Percentiles rank a stretch among this genome's conserved stretches.
phyloP scores from a whole-genome alignment of 2,888 invertebrate species.

The Mylabris sibirica region DNA sequence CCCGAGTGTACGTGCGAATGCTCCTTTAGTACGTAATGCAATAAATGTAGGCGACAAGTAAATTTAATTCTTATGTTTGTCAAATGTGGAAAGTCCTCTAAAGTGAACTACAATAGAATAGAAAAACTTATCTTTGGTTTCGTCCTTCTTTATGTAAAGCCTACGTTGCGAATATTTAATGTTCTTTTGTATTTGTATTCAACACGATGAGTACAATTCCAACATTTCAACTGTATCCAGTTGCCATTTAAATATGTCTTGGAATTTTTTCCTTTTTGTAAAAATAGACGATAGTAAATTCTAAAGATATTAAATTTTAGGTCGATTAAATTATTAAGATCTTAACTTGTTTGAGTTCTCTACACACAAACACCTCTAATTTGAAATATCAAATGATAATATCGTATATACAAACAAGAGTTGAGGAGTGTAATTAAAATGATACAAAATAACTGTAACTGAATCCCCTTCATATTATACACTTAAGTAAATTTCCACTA shows the following conservation, averaged over 20 bases:
- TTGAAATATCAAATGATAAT: not conserved
- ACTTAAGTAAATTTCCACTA: constrained; percentile 2
- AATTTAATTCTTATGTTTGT: constrained; percentile 9
- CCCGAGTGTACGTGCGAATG: not conserved
- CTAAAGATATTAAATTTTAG: not conserved
- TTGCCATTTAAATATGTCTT: not conserved
- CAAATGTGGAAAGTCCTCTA: not conserved
- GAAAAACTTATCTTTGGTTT: not conserved
- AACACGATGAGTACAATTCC: not conserved
- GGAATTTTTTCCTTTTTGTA: not conserved
- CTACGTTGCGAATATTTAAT: constrained; percentile 10
- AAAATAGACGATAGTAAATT: not conserved
- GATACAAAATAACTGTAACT: not conserved
- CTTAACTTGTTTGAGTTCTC: not conserved
- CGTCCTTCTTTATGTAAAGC: not conserved
- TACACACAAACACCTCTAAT: not conserved
- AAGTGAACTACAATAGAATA: not conserved
- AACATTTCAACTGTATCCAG: not conserved
- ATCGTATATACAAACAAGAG: not conserved
- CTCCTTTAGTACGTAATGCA: not conserved
- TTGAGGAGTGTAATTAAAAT: not conserved
- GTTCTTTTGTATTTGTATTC: constrained; percentile 7
- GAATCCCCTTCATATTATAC: not conserved
- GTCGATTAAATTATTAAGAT: not conserved
- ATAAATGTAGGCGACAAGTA: not conserved